A percentile compares a stretch with the other conserved stretches of the same genome.
Evolutionary conservation across 2,888 invertebrate genomes (phyloP).

Genomic region (Drosophila maculinotata): DNA sequence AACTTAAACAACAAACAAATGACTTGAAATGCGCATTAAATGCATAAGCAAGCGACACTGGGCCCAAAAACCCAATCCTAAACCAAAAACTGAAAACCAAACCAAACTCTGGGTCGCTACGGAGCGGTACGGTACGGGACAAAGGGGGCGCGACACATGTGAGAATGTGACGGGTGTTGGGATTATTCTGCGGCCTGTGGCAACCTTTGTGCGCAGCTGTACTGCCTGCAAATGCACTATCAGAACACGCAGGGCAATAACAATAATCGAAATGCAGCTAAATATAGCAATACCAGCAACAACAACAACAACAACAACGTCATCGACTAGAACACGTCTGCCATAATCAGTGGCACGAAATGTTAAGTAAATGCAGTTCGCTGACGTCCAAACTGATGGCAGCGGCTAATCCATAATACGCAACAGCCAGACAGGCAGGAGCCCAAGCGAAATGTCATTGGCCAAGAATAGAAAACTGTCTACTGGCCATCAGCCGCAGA

Average conservation of each 20-base stretch:
- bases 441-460: no score
- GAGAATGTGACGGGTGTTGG: slow-evolving; percentile 64
- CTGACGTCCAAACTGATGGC: slow-evolving; percentile 13
- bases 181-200: slow-evolving; percentile 66
- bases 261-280: slow-evolving; percentile 60
- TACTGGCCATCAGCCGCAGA: no score
- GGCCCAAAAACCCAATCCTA: slow-evolving; percentile 4
- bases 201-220: slow-evolving; percentile 38
- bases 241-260: slow-evolving; percentile 42
- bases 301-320: slow-evolving; percentile 1
- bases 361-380: slow-evolving; percentile 25
- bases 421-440: no score
- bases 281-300: slow-evolving; percentile 45
- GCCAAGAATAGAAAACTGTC: no score
- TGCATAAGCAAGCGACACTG: slow-evolving; percentile 48
- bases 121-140: slow-evolving; percentile 6
- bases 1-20: slow-evolving; percentile 37
- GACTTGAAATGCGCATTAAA: slow-evolving; percentile 66
- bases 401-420: no score
- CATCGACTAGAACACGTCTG: slow-evolving; percentile 37
- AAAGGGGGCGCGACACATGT: slow-evolving; percentile 59
- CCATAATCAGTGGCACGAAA: slow-evolving; percentile 37
- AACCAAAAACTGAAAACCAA: not conserved
- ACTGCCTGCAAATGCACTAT: slow-evolving; percentile 12
- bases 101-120: slow-evolving; percentile 1